Base-by-base conservation (phyloP, 2,113 vertebrate genomes). In the Alouatta palliata region DNA sequence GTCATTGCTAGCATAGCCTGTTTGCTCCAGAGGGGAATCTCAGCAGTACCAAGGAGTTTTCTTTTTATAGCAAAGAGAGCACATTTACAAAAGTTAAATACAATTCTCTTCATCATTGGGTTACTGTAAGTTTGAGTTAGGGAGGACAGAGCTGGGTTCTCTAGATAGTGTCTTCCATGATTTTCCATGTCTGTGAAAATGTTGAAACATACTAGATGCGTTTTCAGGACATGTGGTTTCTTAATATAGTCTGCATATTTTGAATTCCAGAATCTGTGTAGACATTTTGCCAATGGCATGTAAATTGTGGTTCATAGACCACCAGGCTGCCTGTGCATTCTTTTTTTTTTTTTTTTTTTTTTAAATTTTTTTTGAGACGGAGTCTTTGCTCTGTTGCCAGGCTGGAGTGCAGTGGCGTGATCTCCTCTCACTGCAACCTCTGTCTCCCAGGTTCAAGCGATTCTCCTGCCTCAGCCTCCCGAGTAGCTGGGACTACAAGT, bases 201-300 rank as follows among this genome's bases (percentile, higher is more conserved):
- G 56, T 84, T 95, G 80, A 92, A 94, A 92, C 30, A 32, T 87
- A 43, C 68, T 81, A 49, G 40, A 27, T 82, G 82, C 47, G 58
- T 58, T 97, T 92, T 93, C 86, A 91, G 90, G 79, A 37, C 68
- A 40, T 94, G 71, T 91, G 90, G 81, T 96, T 97, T 97, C 85
- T 95, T 94, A 96, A 93, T 97, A 80, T 43, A 73, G 54, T 82
- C 70, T 95, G 14, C 49, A 70, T 94, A 45, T 93, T 97, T 96
- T 93, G 94, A 97, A 96, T 97, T 93, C 92, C 88, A 95, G 85
- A 94, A 94, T 92, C 58, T 96, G 23, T 89, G 35, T 84, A 91
- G 95, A 79, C 68, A 90, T 92, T 95, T 97, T 96, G 84, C 87
- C 90, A 95, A 0, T 89, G 91, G 73, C 68, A 37, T 94, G 75